A percentile compares a stretch with the other conserved stretches of the same genome.
These are phyloP conservation scores for Leucopternis melanops DNA, from an alignment of 2,113 vertebrate species.

Conservation along the genomic window DNA sequence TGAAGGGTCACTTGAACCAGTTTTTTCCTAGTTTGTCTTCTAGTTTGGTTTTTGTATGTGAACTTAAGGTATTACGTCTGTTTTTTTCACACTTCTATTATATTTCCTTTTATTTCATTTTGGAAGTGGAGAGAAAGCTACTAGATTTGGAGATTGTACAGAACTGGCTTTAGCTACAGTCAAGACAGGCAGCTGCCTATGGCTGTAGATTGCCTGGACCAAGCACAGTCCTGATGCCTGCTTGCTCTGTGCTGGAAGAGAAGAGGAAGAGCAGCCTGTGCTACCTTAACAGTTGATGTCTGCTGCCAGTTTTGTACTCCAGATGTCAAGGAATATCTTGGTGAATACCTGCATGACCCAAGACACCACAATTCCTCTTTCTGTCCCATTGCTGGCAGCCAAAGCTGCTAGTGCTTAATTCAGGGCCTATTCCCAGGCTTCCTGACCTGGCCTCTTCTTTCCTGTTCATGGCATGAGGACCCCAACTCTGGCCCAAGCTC, in stretches of 20 bases:
- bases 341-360: background rate
- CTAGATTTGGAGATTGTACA: background rate
- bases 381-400: background rate
- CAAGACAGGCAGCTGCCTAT: background rate
- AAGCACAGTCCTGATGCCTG: background rate
- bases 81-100: background rate
- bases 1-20: background rate
- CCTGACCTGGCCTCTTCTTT: background rate
- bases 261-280: background rate
- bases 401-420: background rate
- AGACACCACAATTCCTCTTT: background rate
- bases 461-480: background rate
- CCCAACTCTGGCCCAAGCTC: background rate
- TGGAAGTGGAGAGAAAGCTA: background rate
- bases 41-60: background rate
- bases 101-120: background rate
- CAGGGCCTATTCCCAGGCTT: background rate
- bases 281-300: background rate
- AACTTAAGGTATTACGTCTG: background rate
- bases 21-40: background rate
- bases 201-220: background rate
- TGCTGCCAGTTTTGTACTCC: background rate
- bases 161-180: background rate
- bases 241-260: background rate
- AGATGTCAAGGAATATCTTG: background rate